phyloP scores from a whole-genome alignment of 2,113 vertebrate species.

The Lampris incognitus region DNA sequence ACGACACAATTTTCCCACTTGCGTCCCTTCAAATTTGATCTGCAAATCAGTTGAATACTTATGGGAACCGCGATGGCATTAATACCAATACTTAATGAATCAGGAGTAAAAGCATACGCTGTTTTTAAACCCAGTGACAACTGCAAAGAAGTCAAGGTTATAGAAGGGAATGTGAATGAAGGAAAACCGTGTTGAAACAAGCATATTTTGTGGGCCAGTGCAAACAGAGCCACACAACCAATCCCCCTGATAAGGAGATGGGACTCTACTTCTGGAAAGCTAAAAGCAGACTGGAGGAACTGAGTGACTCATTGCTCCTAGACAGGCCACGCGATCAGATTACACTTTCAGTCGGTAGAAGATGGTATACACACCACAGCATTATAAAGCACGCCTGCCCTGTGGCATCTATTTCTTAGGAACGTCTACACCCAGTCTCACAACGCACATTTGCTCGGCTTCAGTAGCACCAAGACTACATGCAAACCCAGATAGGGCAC shows the following conservation, averaged over 20 bases:
- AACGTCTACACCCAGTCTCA: neutral
- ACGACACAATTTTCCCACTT: neutral
- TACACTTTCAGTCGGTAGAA: constrained; percentile 44
- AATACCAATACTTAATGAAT: neutral
- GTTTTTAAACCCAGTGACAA: neutral
- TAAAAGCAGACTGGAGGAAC: constrained; percentile 65
- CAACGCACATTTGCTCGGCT: constrained; percentile 12
- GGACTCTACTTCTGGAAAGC: constrained; percentile 42
- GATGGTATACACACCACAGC: constrained; percentile 20
- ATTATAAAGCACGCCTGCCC: constrained; percentile 16
- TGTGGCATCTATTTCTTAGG: constrained; percentile 21
- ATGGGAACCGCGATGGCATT: neutral
- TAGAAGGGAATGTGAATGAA: neutral
- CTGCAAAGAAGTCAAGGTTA: neutral
- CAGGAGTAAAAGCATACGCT: neutral
- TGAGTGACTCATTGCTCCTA: constrained; percentile 56
- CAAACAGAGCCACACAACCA: constrained; percentile 11
- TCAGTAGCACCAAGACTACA: neutral
- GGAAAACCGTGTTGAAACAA: constrained; percentile 14
- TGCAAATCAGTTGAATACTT: neutral
- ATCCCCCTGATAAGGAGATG: constrained; percentile 56
- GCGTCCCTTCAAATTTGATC: constrained; percentile 1
- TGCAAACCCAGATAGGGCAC: too few relatives aligned
- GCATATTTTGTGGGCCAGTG: constrained; percentile 26
- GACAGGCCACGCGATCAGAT: constrained; percentile 53